These are phyloP conservation scores for Chrysodeixis includens DNA, from an alignment of 2,888 invertebrate species.

Conservation along the genomic window DNA sequence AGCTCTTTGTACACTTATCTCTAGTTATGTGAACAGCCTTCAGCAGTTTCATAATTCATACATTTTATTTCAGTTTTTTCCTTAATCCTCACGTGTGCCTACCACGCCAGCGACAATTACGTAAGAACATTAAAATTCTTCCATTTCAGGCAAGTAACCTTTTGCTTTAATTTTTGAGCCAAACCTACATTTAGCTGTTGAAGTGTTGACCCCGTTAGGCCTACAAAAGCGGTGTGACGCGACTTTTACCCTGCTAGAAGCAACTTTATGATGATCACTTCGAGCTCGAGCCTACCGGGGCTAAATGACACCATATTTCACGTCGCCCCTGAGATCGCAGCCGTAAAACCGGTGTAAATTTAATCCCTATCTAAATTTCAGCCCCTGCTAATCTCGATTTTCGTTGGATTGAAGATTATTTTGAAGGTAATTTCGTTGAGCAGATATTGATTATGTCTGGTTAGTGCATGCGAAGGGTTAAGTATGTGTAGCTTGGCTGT, in stretches of 20 bases:
- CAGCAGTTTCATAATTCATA: too few species aligned
- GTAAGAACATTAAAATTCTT: not conserved
- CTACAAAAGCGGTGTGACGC: constrained; percentile 16
- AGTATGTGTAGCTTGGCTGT: too few species aligned
- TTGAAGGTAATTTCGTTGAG: constrained; percentile 37
- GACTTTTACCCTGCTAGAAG: constrained; percentile 17
- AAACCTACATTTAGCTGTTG: constrained; percentile 2
- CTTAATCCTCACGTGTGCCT: not conserved
- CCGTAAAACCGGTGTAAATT: constrained; percentile 62
- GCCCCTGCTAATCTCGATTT: constrained; percentile 53
- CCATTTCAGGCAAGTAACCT: not conserved
- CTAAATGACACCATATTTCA: constrained; percentile 66
- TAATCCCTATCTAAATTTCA: constrained; percentile 64
- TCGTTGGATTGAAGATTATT: constrained; percentile 52
- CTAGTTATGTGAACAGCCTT: not conserved
- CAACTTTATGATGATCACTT: constrained; percentile 62
- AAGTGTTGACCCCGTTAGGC: constrained; percentile 1
- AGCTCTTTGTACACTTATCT: not conserved
- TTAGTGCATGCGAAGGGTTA: not conserved
- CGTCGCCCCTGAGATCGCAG: constrained; percentile 49
- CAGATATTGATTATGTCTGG: constrained; percentile 38
- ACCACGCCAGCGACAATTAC: not conserved
- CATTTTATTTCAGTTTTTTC: not conserved
- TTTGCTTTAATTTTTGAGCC: not conserved
- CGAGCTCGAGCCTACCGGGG: constrained; percentile 43